These are phyloP conservation scores for Pyrocoelia pectoralis DNA, from an alignment of 2,888 invertebrate genomes.

Conservation along the genomic window DNA sequence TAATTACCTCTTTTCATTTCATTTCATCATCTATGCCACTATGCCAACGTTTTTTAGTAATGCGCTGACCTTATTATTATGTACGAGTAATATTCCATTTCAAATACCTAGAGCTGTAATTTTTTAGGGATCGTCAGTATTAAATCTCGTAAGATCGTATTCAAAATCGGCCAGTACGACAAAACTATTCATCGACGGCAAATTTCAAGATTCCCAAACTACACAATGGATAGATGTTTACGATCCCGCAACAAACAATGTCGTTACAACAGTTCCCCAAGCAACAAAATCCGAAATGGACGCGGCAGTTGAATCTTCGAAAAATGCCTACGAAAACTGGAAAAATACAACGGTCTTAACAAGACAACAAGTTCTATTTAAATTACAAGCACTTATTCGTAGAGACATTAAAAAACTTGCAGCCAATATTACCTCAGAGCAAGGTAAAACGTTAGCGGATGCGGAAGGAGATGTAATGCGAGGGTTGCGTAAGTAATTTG, in stretches of 20 bases:
- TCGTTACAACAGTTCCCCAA: constrained; percentile 86
- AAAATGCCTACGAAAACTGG: constrained; percentile 82
- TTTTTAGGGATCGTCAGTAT: constrained; percentile 15
- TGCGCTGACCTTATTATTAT: too few relatives aligned
- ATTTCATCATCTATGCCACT: too few relatives aligned
- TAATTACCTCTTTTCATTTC: too few relatives aligned
- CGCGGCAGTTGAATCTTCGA: constrained; percentile 84
- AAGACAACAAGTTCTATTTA: constrained; percentile 77
- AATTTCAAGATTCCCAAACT: constrained; percentile 92
- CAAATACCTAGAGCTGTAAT: too few relatives aligned
- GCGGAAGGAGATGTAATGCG: constrained; percentile 98
- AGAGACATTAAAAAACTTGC: constrained; percentile 90
- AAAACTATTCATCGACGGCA: constrained; percentile 95
- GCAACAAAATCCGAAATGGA: constrained; percentile 90
- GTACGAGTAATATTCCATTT: too few relatives aligned
- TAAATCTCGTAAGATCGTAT: constrained; percentile 28
- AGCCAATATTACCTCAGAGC: constrained; percentile 91
- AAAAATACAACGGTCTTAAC: constrained; percentile 89
- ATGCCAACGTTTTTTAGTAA: too few relatives aligned
- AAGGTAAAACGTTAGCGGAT: constrained; percentile 96
- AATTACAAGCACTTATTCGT: constrained; percentile 83
- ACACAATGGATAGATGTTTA: constrained; percentile 94
- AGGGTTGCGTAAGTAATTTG: constrained; percentile 86
- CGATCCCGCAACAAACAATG: constrained; percentile 93
- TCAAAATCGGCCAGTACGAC: constrained; percentile 71